These are phyloP conservation scores for Semnopithecus entellus DNA, from an alignment of 2,113 vertebrate species.

Conservation along the genomic window DNA sequence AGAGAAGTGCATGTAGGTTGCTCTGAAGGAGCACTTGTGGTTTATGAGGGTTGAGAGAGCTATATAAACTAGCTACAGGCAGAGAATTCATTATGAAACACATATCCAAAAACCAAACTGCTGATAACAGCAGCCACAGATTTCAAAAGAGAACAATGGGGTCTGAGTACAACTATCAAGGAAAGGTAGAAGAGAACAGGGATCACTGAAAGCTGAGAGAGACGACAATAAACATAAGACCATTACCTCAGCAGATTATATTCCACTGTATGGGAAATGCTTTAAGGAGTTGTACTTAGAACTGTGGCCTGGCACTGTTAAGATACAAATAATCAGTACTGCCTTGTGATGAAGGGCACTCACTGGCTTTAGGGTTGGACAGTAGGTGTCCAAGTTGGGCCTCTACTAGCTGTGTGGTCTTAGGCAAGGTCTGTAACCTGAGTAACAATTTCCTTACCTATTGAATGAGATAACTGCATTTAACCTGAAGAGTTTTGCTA, in stretches of 20 bases:
- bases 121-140: neutral
- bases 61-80: neutral
- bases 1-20: neutral
- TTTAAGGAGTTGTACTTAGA: neutral
- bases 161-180: neutral
- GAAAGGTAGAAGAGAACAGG: neutral
- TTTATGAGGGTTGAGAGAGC: neutral
- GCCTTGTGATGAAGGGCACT: neutral
- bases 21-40: neutral
- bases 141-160: neutral
- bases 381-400: neutral
- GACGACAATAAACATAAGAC: neutral
- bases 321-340: neutral
- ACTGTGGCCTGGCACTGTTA: neutral
- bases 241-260: neutral
- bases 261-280: neutral
- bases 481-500: neutral
- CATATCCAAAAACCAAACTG: neutral
- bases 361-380: neutral
- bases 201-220: neutral
- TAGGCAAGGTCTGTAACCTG: neutral
- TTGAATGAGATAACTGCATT: constrained; percentile 10
- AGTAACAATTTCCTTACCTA: constrained; percentile 1
- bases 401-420: neutral
- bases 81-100: constrained; percentile 17